Evolutionary conservation across 2,797 vertebrate genomes (phyloP).

Genomic region (Morus bassanus): DNA sequence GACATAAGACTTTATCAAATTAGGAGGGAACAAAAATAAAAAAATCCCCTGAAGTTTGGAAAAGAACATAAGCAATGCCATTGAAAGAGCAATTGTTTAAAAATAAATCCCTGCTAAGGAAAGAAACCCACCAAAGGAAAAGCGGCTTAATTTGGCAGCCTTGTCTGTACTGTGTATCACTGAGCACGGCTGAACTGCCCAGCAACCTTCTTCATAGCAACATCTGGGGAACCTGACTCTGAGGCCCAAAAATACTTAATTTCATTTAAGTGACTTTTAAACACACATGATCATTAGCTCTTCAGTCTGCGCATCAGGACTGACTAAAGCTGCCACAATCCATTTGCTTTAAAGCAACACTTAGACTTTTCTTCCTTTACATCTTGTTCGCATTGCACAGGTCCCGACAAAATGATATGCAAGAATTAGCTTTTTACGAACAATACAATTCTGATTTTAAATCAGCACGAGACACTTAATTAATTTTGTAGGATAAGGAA

Average conservation of each 20-base stretch:
- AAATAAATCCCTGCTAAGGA: not conserved
- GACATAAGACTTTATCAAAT: too few species aligned
- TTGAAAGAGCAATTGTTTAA: not conserved
- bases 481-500: conserved; percentile 80
- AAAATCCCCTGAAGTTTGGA: not conserved
- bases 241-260: not conserved
- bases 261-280: conserved; percentile 12
- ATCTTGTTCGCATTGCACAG: not conserved
- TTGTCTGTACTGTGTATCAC: not conserved
- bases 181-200: not conserved
- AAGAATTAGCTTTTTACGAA: conserved; percentile 43
- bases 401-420: not conserved
- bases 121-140: not conserved
- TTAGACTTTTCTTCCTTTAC: not conserved
- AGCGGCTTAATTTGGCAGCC: not conserved
- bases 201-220: not conserved
- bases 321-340: not conserved
- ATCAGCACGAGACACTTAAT: conserved; percentile 72
- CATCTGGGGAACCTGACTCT: not conserved
- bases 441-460: conserved; percentile 69
- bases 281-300: not conserved
- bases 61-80: not conserved
- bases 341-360: conserved; percentile 1
- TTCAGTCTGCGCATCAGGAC: not conserved
- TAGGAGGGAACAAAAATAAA: not conserved